phyloP scores from a whole-genome alignment of 2,888 invertebrate genomes.

The Ichneumon xanthorius region DNA sequence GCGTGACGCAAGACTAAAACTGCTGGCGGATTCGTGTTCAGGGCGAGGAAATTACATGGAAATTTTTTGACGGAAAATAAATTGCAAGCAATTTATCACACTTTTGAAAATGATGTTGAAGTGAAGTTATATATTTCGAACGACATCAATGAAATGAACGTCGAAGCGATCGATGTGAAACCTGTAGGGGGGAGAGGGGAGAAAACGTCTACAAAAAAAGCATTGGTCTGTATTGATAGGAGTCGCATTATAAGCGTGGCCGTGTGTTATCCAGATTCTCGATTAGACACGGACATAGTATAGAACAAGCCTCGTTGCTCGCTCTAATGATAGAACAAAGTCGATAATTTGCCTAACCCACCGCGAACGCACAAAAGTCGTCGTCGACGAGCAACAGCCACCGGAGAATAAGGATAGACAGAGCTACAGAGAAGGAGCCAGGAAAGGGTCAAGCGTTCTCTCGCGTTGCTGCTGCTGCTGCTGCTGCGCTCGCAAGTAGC shows the following conservation, averaged over 20 bases:
- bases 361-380: constrained; percentile 54
- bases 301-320: constrained; percentile 62
- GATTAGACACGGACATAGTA: constrained; percentile 23
- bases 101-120: no score
- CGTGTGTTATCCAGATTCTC: constrained; percentile 12
- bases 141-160: background rate
- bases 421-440: constrained; percentile 11
- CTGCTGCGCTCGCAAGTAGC: constrained; percentile 57
- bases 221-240: background rate
- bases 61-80: no score
- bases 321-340: constrained; percentile 66
- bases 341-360: constrained; percentile 63
- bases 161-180: background rate
- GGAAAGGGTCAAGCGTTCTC: constrained; percentile 58
- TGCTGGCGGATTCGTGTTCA: no score
- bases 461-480: constrained; percentile 48
- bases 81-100: no score
- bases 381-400: constrained; percentile 22
- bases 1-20: no score
- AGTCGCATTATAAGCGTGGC: background rate
- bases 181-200: background rate
- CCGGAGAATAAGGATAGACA: constrained; percentile 24
- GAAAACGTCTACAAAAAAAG: background rate
- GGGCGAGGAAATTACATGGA: no score
- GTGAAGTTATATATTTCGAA: no score